Evolutionary conservation across 1,140 invertebrate species (phyloP).

Genomic region (Leptopilina clavipes): DNA sequence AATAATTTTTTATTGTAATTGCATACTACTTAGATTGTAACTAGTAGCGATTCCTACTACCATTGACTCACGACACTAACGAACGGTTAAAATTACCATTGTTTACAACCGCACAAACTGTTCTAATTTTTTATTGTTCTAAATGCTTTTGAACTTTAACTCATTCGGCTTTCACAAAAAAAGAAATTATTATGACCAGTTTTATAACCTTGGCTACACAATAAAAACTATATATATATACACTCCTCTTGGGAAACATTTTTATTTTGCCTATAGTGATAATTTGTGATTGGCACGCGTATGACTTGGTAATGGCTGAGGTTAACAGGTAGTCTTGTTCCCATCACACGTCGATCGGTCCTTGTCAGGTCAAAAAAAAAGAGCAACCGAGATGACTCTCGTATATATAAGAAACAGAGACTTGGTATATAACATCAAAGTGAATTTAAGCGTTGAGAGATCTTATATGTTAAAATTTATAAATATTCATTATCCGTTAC

Average conservation of each 20-base stretch:
- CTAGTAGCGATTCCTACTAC: too few relatives aligned
- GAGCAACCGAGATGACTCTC: constrained; percentile 37
- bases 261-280: neutral
- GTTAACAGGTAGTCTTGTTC: constrained; percentile 8
- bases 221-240: too few relatives aligned
- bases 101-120: too few relatives aligned
- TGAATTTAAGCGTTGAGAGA: constrained; percentile 49
- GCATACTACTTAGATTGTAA: too few relatives aligned
- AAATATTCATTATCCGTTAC: constrained; percentile 65
- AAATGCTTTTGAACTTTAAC: too few relatives aligned
- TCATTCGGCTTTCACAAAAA: too few relatives aligned
- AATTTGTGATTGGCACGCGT: constrained; percentile 33
- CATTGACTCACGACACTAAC: too few relatives aligned
- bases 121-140: too few relatives aligned
- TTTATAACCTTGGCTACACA: too few relatives aligned
- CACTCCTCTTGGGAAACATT: neutral
- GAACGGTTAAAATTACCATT: too few relatives aligned
- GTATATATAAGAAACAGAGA: constrained; percentile 38
- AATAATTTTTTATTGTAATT: too few relatives aligned
- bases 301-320: constrained; percentile 13
- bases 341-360: constrained; percentile 6
- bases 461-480: constrained; percentile 48
- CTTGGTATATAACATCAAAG: constrained; percentile 51
- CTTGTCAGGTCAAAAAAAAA: constrained; percentile 54
- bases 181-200: too few relatives aligned